These are phyloP conservation scores for Pterocles gutturalis DNA, from an alignment of 2,113 vertebrate species.

Conservation along the genomic window DNA sequence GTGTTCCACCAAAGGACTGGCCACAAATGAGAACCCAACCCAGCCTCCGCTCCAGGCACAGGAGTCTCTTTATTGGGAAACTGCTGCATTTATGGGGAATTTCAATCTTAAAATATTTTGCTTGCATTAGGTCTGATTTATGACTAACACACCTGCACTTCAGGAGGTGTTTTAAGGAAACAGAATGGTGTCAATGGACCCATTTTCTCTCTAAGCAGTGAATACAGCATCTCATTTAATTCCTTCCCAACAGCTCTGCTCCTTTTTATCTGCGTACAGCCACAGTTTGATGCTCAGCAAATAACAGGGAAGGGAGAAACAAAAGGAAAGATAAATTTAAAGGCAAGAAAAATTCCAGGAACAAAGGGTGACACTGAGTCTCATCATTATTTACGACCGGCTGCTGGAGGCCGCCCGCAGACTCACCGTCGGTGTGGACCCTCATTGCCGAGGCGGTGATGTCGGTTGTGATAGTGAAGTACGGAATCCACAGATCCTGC, in stretches of 20 bases:
- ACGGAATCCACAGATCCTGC: slow-evolving; percentile 94
- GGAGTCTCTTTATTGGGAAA: not conserved
- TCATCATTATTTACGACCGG: not conserved
- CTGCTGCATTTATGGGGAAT: not conserved
- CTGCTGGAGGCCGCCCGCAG: not conserved
- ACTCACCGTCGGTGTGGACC: slow-evolving; percentile 90
- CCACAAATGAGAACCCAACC: not conserved
- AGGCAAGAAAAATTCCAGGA: not conserved
- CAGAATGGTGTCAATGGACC: not conserved
- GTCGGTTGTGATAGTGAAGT: slow-evolving; percentile 92
- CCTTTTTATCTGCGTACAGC: not conserved
- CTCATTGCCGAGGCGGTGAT: slow-evolving; percentile 93
- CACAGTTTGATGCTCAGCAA: not conserved
- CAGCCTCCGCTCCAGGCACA: not conserved
- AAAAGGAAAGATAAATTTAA: not conserved
- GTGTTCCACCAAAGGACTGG: not conserved
- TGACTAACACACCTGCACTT: not conserved
- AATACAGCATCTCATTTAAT: not conserved
- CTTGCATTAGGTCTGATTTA: not conserved
- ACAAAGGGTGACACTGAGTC: not conserved
- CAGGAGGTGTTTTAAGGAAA: not conserved
- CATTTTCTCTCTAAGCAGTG: not conserved
- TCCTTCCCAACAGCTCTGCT: not conserved
- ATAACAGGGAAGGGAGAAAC: not conserved
- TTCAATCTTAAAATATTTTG: not conserved